phyloP scores from a whole-genome alignment of 2,888 invertebrate species.

The Apeira syringaria region DNA sequence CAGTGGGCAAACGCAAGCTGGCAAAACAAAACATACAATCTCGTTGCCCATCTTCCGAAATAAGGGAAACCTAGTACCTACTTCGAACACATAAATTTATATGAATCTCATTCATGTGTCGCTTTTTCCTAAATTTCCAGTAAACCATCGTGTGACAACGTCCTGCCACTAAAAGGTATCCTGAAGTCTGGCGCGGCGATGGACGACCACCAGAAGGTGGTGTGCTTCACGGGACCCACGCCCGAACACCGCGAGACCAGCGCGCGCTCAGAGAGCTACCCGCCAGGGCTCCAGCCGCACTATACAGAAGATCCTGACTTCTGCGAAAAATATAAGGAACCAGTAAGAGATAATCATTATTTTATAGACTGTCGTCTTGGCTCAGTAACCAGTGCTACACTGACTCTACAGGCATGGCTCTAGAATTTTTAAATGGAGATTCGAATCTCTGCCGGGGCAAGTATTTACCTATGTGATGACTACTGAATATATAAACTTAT shows the following conservation, averaged over 20 bases:
- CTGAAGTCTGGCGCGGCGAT: slow-evolving; percentile 64
- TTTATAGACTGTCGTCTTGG: not conserved
- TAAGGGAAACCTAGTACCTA: too few relatives aligned
- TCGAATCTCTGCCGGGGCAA: too few relatives aligned
- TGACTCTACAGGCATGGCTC: too few relatives aligned
- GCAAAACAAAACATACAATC: too few relatives aligned
- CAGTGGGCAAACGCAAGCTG: too few relatives aligned
- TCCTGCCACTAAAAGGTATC: slow-evolving; percentile 69
- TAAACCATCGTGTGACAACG: slow-evolving; percentile 60
- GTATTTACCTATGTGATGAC: too few relatives aligned
- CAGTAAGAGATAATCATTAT: slow-evolving; percentile 39
- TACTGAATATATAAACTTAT: too few relatives aligned
- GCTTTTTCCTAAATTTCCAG: slow-evolving; percentile 37
- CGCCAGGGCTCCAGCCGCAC: slow-evolving; percentile 61
- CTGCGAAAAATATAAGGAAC: slow-evolving; percentile 57
- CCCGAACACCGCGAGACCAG: slow-evolving; percentile 46
- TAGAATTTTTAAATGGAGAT: too few relatives aligned
- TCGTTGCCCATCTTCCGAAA: too few relatives aligned
- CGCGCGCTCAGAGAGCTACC: slow-evolving; percentile 35
- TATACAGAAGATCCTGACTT: slow-evolving; percentile 59
- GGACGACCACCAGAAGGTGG: slow-evolving; percentile 75
- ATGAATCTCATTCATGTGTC: too few relatives aligned
- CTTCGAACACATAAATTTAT: too few relatives aligned
- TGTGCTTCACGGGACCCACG: slow-evolving; percentile 75
- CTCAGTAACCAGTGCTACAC: too few relatives aligned